Evolutionary conservation across 2,888 invertebrate species (phyloP), one percentile per base, ranked within the genome.

Genomic region (Pasiphila rectangulata): DNA sequence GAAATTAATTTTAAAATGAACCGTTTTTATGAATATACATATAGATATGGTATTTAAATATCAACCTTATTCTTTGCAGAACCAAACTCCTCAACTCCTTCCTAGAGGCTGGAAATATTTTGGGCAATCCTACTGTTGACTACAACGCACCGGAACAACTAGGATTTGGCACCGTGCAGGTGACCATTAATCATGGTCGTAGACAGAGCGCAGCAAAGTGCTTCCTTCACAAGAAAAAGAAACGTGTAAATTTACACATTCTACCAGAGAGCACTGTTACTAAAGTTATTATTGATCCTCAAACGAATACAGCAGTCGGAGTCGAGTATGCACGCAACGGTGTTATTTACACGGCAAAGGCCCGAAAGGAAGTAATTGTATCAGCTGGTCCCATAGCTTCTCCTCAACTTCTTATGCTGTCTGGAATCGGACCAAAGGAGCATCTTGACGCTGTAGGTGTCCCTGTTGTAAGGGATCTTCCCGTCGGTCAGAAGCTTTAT

Each of bases 391-490:
- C 96, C 1, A 93, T 98, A 54, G 95, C 95, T 64, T 94, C 96
- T 0, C 96, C 98, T 0, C 97, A 98, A 75, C 73, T 98, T 1
- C 89, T 98, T 5, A 95, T 98, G 95, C 76, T 98, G 3, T 96
- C 96, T 3, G 96, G 96, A 0, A 68, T 92, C 7, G 92, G 92
- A 1, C 91, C 91, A 0, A 78, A 64, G 47, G 69, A 90, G 30
- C 87, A 93, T 61, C 73, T 93, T 1, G 66, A 75, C 10, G 77
- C 86, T 2, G 71, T 90, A 0, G 86, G 86, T 0, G 90, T 94
- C 51, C 91, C 92, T 0, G 74, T 94, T 0, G 61, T 94, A 2
- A 79, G 91, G 54, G 89, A 93, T 57, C 78, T 94, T 9, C 93
- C 93, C 0, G 93, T 95, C 0, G 95, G 94, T 0, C 75, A 90